Conservation (phyloP, 2,888 invertebrate species). For the Schrankia costaestrigalis region DNA sequence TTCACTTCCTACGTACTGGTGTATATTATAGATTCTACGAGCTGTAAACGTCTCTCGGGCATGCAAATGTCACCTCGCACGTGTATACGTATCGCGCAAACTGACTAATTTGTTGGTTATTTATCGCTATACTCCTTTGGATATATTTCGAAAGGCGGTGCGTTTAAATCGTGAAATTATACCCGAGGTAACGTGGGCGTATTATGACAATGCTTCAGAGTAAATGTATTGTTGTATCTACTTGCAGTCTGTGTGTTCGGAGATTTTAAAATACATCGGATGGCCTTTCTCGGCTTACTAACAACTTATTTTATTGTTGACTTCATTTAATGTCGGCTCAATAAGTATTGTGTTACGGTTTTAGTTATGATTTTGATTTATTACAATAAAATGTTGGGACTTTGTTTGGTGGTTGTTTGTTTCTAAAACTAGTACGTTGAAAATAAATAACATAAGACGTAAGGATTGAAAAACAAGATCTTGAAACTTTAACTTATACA, state of each 20-base stretch:
- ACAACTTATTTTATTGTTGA: constrained; percentile 6
- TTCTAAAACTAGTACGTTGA: too few species aligned
- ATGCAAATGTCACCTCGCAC: constrained; percentile 68
- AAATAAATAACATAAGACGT: too few species aligned
- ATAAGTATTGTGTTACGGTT: constrained; percentile 8
- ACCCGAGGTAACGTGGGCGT: constrained; percentile 63
- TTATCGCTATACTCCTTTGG: constrained; percentile 60
- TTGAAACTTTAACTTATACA: too few species aligned
- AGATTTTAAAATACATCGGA: constrained; percentile 5
- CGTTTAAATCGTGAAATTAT: constrained; percentile 74
- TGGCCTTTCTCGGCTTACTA: constrained; percentile 9
- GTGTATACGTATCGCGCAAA: constrained; percentile 52
- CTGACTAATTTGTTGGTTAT: constrained; percentile 74
- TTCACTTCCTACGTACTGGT: constrained; percentile 33
- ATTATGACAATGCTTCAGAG: constrained; percentile 73
- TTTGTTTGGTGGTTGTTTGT: too few species aligned
- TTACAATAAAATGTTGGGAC: too few species aligned
- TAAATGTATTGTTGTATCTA: constrained; percentile 52
- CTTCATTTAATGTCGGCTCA: constrained; percentile 6
- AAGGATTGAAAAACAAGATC: too few species aligned
- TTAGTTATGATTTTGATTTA: constrained; percentile 4
- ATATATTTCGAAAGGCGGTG: constrained; percentile 68
- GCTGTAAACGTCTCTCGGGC: constrained; percentile 60
- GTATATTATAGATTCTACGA: constrained; percentile 26
- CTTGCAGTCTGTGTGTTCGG: constrained; percentile 20